A percentile compares a stretch with the other conserved stretches of the same genome.
Conservation (phyloP, 2,888 invertebrate species). For the Leptinotarsa juncta region DNA sequence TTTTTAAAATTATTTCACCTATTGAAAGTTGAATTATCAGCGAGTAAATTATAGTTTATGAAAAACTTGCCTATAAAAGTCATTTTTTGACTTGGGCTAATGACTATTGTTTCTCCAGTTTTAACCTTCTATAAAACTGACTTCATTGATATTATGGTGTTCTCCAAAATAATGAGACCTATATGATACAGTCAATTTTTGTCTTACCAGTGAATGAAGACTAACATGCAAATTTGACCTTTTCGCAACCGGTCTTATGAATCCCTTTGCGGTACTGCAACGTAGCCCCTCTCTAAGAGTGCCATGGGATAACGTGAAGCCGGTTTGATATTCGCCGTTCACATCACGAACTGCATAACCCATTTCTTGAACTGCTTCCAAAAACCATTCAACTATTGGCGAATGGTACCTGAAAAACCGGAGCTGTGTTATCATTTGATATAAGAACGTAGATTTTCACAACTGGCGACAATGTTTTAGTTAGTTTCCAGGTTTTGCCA, state of each 20-base stretch:
- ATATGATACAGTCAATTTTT: neutral
- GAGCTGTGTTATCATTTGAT: no score
- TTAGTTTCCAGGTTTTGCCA: no score
- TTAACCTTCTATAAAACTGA: neutral
- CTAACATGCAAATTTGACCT: constrained; percentile 78
- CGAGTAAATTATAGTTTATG: no score
- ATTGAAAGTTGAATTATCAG: no score
- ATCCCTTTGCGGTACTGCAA: constrained; percentile 88
- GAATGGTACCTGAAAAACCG: constrained; percentile 70
- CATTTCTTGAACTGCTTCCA: constrained; percentile 77
- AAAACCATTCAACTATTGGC: constrained; percentile 76
- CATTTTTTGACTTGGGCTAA: no score
- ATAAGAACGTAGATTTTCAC: no score
- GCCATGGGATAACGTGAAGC: constrained; percentile 81
- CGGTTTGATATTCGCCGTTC: constrained; percentile 84
- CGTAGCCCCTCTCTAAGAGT: constrained; percentile 82
- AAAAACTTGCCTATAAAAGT: no score
- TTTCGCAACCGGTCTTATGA: constrained; percentile 70
- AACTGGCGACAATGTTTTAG: no score
- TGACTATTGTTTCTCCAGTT: no score
- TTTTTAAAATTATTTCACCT: no score
- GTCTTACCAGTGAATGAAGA: constrained; percentile 48
- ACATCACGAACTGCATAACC: constrained; percentile 79
- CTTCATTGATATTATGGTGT: neutral
- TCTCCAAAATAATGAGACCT: no score